Conservation (phyloP, 2,888 invertebrate genomes). For the Heliconius sara region DNA sequence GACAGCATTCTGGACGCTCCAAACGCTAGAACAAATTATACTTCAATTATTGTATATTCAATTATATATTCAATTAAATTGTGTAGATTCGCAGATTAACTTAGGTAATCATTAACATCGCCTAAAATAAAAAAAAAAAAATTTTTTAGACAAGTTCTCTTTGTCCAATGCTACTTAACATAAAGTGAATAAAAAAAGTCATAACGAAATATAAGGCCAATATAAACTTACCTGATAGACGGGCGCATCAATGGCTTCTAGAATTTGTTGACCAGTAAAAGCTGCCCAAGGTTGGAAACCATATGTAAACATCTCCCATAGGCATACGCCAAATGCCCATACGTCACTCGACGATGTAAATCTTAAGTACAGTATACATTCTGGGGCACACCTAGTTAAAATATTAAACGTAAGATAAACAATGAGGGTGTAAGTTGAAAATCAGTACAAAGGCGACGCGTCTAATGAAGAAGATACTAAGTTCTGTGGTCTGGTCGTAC, state of each 20-base stretch:
- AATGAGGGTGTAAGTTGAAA: neutral
- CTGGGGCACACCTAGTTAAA: slow-evolving; percentile 94
- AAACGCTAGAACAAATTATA: slow-evolving; percentile 84
- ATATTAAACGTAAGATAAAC: neutral
- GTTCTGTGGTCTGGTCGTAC: neutral
- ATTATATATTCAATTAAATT: neutral
- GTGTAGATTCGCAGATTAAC: too few relatives aligned
- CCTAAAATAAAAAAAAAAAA: neutral
- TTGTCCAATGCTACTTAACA: neutral
- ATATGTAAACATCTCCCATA: slow-evolving; percentile 99
- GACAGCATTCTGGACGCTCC: slow-evolving; percentile 97
- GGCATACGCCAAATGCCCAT: slow-evolving; percentile 98
- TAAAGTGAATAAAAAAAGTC: neutral
- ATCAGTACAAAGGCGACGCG: neutral
- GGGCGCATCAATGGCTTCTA: slow-evolving; percentile 97
- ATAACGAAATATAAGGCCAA: neutral
- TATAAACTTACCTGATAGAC: slow-evolving; percentile 87
- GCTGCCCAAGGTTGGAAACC: slow-evolving; percentile 99
- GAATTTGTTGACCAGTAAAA: slow-evolving; percentile 95
- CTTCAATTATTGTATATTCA: neutral
- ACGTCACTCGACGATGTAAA: slow-evolving; percentile 99
- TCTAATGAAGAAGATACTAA: neutral
- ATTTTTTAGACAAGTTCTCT: too few relatives aligned
- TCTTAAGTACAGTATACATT: slow-evolving; percentile 96
- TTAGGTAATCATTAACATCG: neutral